phyloP scores from a whole-genome alignment of 2,888 invertebrate species.

The Ellobium chinense region DNA sequence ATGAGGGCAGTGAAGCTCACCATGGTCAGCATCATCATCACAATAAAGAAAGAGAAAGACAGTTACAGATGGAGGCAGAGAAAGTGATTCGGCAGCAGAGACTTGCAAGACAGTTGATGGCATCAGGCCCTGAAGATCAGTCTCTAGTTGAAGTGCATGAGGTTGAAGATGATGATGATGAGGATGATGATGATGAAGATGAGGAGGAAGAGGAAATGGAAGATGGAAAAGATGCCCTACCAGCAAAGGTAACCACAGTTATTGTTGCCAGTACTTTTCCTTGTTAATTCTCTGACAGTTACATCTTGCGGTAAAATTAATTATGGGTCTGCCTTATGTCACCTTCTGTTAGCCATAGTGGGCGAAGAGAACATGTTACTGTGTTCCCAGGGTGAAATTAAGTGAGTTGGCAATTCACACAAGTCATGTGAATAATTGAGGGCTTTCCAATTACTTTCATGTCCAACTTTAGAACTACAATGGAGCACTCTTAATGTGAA shows the following conservation, averaged over 20 bases:
- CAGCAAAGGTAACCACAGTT: conserved; percentile 38
- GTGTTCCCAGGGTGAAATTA: too few relatives aligned
- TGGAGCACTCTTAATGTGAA: too few relatives aligned
- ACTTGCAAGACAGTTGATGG: conserved; percentile 31
- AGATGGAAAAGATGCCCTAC: conserved; percentile 22
- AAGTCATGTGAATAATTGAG: too few relatives aligned
- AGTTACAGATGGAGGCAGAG: conserved; percentile 36
- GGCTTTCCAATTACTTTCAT: too few relatives aligned
- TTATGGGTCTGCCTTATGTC: too few relatives aligned
- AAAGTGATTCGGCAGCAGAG: conserved; percentile 38
- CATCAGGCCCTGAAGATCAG: conserved; percentile 17
- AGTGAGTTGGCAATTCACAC: too few relatives aligned
- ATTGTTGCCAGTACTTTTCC: too few relatives aligned
- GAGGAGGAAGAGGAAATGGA: conserved; percentile 50
- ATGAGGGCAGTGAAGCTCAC: conserved; percentile 28
- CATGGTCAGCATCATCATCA: conserved; percentile 7
- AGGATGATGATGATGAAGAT: conserved; percentile 50
- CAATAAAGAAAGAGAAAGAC: conserved; percentile 26
- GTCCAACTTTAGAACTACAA: too few relatives aligned
- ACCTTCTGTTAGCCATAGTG: too few relatives aligned
- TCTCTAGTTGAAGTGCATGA: conserved; percentile 40
- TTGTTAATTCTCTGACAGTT: too few relatives aligned
- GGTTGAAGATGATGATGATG: conserved; percentile 49
- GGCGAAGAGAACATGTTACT: too few relatives aligned
- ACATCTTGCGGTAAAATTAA: too few relatives aligned